Conservation (phyloP, 2,888 invertebrate genomes). For the Eulithis prunata region DNA sequence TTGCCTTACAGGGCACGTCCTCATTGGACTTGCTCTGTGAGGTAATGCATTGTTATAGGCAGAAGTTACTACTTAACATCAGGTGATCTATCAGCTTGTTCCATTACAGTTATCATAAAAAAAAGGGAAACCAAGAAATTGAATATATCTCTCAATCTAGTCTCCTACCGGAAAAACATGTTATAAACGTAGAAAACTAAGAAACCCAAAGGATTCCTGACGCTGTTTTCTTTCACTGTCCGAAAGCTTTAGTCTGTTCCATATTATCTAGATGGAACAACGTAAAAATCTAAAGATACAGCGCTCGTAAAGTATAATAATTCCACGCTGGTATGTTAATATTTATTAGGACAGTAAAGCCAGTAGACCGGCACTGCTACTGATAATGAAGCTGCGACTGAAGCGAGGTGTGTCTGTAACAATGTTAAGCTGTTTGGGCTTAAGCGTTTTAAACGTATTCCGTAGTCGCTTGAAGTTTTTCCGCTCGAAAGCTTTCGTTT, state of each 20-base stretch:
- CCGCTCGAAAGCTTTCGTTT: too few species aligned
- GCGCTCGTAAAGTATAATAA: conserved; percentile 44
- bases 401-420: conserved; percentile 17
- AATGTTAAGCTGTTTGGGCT: conserved; percentile 12
- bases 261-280: not conserved
- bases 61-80: too few species aligned
- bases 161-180: too few species aligned
- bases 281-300: conserved; percentile 30
- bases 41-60: too few species aligned
- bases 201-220: not conserved
- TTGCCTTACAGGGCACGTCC: too few species aligned
- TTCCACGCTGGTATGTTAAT: conserved; percentile 50
- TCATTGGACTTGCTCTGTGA: too few species aligned
- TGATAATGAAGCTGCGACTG: conserved; percentile 50
- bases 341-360: conserved; percentile 76
- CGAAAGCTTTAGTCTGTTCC: not conserved
- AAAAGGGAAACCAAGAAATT: too few species aligned
- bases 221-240: not conserved
- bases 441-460: conserved; percentile 8
- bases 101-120: too few species aligned
- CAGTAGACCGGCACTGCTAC: conserved; percentile 71
- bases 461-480: too few species aligned
- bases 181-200: too few species aligned
- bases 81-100: too few species aligned
- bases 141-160: too few species aligned